Evolutionary conservation across 1,140 invertebrate species (phyloP).

Genomic region (Rhagoletis pomonella): DNA sequence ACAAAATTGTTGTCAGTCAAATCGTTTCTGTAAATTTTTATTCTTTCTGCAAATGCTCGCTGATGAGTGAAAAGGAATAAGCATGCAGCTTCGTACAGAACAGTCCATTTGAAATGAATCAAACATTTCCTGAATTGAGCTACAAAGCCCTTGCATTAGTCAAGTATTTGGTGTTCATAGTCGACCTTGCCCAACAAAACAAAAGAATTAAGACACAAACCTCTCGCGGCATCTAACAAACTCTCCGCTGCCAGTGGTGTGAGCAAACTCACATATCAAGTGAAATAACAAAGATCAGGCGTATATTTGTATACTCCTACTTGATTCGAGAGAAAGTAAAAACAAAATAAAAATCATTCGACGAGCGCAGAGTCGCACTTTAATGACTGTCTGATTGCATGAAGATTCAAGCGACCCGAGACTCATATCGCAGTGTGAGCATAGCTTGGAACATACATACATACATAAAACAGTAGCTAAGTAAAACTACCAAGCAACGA

Average conservation of each 20-base stretch:
- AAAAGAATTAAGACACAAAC: conserved; percentile 33
- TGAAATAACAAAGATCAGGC: background rate
- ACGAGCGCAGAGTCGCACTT: background rate
- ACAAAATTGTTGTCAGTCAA: no score
- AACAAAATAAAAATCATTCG: conserved; percentile 15
- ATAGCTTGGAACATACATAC: background rate
- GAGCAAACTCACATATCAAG: background rate
- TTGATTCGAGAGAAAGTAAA: background rate
- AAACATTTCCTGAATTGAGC: no score
- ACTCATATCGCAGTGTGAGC: background rate
- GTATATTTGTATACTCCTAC: background rate
- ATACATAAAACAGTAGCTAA: background rate
- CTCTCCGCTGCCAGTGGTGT: background rate
- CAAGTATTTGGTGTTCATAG: no score
- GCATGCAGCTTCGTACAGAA: no score
- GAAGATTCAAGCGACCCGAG: background rate
- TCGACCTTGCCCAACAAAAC: background rate
- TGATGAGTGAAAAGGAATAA: no score
- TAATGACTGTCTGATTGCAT: background rate
- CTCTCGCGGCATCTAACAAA: background rate
- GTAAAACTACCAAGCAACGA: background rate
- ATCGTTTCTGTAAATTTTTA: no score
- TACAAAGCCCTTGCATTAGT: no score
- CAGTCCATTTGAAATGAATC: no score
- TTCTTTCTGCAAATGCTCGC: no score